Conservation (phyloP, 2,888 invertebrate species). For the Mimas tiliae region DNA sequence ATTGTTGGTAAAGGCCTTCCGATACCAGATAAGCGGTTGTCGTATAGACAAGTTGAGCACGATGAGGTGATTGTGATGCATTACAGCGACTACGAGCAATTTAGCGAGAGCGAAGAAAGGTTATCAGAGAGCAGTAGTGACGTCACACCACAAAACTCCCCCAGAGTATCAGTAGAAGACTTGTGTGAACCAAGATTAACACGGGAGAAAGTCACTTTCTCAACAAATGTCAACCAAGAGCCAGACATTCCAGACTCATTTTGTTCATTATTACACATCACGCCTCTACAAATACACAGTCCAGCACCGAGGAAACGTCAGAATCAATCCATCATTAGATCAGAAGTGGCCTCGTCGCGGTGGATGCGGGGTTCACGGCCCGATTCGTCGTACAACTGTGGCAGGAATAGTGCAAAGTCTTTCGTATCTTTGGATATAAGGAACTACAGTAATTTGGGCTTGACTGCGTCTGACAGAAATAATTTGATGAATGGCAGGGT, state of each 20-base stretch:
- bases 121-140: conserved; percentile 76
- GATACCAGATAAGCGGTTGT: conserved; percentile 63
- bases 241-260: conserved; percentile 66
- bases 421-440: conserved; percentile 74
- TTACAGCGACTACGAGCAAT: conserved; percentile 73
- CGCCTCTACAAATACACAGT: conserved; percentile 73
- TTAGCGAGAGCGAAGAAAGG: conserved; percentile 75
- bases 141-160: conserved; percentile 77
- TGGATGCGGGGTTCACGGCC: conserved; percentile 77
- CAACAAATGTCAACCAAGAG: conserved; percentile 56
- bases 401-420: conserved; percentile 79
- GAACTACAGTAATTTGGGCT: conserved; percentile 57
- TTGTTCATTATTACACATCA: conserved; percentile 75
- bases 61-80: conserved; percentile 78
- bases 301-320: conserved; percentile 66
- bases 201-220: conserved; percentile 60
- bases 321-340: conserved; percentile 70
- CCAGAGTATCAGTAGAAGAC: conserved; percentile 63
- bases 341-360: conserved; percentile 76
- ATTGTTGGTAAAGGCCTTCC: conserved; percentile 69
- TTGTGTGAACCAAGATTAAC: conserved; percentile 55
- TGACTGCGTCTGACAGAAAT: conserved; percentile 66
- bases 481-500: conserved; percentile 61
- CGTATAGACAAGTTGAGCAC: conserved; percentile 67
- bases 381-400: conserved; percentile 72